Evolutionary conservation across 2,888 invertebrate genomes (phyloP), one percentile per base, ranked within the genome.

Genomic region (Phrixothrix hirtus): DNA sequence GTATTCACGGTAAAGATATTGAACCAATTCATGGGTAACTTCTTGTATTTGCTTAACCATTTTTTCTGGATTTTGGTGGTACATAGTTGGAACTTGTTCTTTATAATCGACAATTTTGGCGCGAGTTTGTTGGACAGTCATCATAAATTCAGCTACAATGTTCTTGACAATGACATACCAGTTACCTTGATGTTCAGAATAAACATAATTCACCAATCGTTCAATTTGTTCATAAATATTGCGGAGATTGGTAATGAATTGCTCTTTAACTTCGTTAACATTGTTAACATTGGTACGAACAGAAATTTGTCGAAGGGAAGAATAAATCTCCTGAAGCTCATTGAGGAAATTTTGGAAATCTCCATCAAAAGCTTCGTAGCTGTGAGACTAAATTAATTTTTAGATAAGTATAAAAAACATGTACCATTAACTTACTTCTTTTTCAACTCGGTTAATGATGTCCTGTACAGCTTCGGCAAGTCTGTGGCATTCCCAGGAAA

Each of bases 261-360:
- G 32, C 7, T 25, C 10, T 6, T 34, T 21, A 6, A 43, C 4
- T 16, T 43, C 17, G 32, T 12, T 10, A 1, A 14, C 42, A 6
- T 25, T 10, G 42, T 10, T 10, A 10, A 13, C 5, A n/a, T 43
- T 32, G 15, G 15, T 26, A 32, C 13, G n/a, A 1, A 7, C 34
- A 3, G 32, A 21, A 25, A 9, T 15, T 15, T 34, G 21, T 2
- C n/a, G n/a, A 13, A 27, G 12, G n/a, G 29, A 2, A 5, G 12
- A 2, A 3, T 32, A 13, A 7, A 43, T 14, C 10, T 34, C 42
- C 4, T 31, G 16, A 5, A 43, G 34, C 11, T 32, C 32, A n/a
- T 15, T 34, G 34, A 43, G 4, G 34, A 43, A 2, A n/a, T 13
- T 26, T 30, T 41, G 11, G 15, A 34, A n/a, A 4, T 14, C 32